Evolutionary conservation across 2,888 invertebrate species (phyloP).

Genomic region (Caenorhabditis sp.): DNA sequence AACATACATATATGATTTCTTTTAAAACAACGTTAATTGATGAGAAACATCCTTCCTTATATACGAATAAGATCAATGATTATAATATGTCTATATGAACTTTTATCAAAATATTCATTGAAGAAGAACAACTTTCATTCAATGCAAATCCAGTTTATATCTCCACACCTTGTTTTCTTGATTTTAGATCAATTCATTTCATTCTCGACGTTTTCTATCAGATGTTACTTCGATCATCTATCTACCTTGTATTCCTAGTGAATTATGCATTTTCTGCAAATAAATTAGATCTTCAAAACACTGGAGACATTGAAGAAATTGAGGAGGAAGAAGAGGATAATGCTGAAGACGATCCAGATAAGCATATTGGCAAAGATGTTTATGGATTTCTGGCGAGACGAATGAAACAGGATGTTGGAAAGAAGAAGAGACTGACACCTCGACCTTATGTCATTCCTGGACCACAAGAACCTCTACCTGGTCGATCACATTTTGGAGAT

Average conservation of each 20-base stretch:
- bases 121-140: too few species aligned
- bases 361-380: constrained; percentile 10
- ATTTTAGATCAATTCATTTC: too few species aligned
- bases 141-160: too few species aligned
- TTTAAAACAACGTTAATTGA: too few species aligned
- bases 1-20: too few species aligned
- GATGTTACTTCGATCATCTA: neutral
- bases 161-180: too few species aligned
- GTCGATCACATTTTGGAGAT: constrained; percentile 57
- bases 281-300: constrained; percentile 24
- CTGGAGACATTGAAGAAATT: constrained; percentile 15
- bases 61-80: too few species aligned
- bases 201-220: neutral
- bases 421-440: constrained; percentile 38
- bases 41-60: too few species aligned
- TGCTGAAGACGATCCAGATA: constrained; percentile 18
- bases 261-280: neutral
- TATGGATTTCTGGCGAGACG: constrained; percentile 53
- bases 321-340: constrained; percentile 18
- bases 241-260: neutral
- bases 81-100: too few species aligned
- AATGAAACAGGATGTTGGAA: constrained; percentile 52
- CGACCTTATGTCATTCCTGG: constrained; percentile 51
- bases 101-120: too few species aligned
- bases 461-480: constrained; percentile 61